A percentile compares a stretch with the other conserved stretches of the same genome.
Conservation (phyloP, 2,888 invertebrate genomes). For the Conus canariensis region DNA sequence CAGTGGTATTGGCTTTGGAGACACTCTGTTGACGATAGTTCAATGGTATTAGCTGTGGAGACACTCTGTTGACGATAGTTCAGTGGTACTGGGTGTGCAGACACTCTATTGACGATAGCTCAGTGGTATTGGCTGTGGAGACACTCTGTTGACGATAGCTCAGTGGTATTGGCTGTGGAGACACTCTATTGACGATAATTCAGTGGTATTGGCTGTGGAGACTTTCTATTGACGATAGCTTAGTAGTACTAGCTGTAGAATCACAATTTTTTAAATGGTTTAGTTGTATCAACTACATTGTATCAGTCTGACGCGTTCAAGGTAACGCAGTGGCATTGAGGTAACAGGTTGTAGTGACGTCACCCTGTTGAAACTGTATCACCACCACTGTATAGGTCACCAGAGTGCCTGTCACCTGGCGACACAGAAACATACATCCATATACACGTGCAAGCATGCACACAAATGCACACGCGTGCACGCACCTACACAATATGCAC, state of each 20-base stretch:
- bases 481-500: not conserved
- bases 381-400: conserved; percentile 15
- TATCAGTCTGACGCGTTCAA: not conserved
- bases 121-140: too few species aligned
- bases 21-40: too few species aligned
- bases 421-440: not conserved
- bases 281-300: not conserved
- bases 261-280: not conserved
- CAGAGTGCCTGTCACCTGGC: not conserved
- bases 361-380: conserved; percentile 5
- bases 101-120: too few species aligned
- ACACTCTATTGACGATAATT: too few species aligned
- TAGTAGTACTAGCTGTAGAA: too few species aligned
- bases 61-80: too few species aligned
- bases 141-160: not conserved
- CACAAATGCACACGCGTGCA: not conserved
- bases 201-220: too few species aligned
- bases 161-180: not conserved
- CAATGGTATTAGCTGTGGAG: too few species aligned
- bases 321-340: not conserved
- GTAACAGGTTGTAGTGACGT: not conserved
- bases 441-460: not conserved
- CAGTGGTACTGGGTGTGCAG: too few species aligned
- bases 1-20: too few species aligned
- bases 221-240: not conserved